A percentile compares a stretch with the other conserved stretches of the same genome.
phyloP scores from a whole-genome alignment of 1,140 invertebrate species.

The Drosophila littoralis region DNA sequence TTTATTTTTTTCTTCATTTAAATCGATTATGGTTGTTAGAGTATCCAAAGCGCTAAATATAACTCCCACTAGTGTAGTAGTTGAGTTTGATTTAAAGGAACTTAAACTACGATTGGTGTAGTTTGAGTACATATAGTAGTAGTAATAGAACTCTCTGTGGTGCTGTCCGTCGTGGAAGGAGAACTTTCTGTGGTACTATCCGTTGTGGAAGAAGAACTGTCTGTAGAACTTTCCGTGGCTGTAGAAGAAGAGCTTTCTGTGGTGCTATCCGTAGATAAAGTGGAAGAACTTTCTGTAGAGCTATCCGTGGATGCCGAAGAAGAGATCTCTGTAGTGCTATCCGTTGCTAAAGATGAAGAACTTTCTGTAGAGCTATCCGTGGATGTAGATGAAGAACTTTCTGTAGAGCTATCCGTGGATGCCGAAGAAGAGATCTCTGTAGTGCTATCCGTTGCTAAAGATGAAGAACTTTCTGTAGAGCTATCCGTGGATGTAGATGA shows the following conservation, averaged over 20 bases:
- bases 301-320: not conserved
- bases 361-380: not conserved
- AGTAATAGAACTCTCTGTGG: constrained; percentile 2
- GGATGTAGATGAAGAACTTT: constrained; percentile 1
- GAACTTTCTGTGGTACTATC: constrained; percentile 1
- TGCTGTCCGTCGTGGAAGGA: not conserved
- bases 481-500: not conserved
- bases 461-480: not conserved
- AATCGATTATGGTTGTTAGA: too few species aligned
- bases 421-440: not conserved
- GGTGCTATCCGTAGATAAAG: not conserved
- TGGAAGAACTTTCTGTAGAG: not conserved
- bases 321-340: not conserved
- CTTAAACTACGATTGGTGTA: too few species aligned
- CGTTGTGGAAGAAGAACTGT: constrained; percentile 1
- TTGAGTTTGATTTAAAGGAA: too few species aligned
- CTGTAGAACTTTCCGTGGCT: not conserved
- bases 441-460: not conserved
- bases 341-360: not conserved
- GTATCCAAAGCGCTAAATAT: too few species aligned
- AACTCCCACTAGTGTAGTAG: too few species aligned
- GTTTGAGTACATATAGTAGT: too few species aligned
- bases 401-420: not conserved
- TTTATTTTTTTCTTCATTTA: too few species aligned
- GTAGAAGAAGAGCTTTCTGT: constrained; percentile 6